Base-by-base conservation (phyloP, 2,888 invertebrate genomes). In the Drosophila fungiperda region DNA sequence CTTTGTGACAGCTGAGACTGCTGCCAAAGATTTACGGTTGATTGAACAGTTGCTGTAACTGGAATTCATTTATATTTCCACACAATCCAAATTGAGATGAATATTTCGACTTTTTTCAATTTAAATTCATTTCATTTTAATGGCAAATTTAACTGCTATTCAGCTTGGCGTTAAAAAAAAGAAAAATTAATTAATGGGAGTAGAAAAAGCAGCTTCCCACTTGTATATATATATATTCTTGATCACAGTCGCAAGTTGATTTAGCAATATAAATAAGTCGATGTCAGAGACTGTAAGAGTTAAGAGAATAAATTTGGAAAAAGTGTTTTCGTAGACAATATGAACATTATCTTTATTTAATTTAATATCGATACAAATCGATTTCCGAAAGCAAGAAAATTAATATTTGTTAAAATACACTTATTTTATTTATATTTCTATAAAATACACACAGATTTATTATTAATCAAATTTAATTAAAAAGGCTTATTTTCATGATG, bases 1-100 rank as follows among this genome's bases (percentile, higher is more conserved):
- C 54, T 23, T 17, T 58, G 32, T 58, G 76, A 76, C 78, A 78
- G 71, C 71, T 75, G 76, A 79, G 76, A 35, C 80, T 76, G 76
- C 64, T 79, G 80, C 76, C 70, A 75, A 75, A 75, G 79, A 71
- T 76, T 78, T 79, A 65, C 76, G 67, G 58, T 79, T 78, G 78
- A 78, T 76, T 78, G 76, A 78, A 78, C 76, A 76, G 76, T 71
- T 55, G 45, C 38, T n/a, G 35, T 23, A 36, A 54, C 58, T 23
- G 15, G 23, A 45, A 54, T 69, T 58, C 50, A 68, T 35, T 36
- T 67, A 52, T 49, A 49, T 15, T 45, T 32, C n/a, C 32, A 35
- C n/a, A 29, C n/a, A 35, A 48, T 11, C 35, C 15, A 8, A 49
- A 50, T 11, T 35, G 50, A 60, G 29, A 26, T 15, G n/a, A 9